Evolutionary conservation across 2,888 invertebrate genomes (phyloP).

Genomic region (Pheosia tremula): DNA sequence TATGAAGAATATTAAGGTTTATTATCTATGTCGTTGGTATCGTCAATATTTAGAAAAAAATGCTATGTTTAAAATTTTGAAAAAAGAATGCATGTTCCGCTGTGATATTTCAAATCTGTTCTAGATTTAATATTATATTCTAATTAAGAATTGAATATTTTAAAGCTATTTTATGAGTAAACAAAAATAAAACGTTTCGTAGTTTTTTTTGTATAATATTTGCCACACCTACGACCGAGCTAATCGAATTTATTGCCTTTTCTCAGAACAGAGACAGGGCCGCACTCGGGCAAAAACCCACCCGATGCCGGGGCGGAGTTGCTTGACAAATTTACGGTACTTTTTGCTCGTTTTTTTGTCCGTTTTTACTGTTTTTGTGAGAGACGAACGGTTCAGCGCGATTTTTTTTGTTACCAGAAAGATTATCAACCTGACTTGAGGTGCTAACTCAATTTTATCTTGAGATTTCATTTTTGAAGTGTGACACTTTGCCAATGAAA

Average conservation of each 20-base stretch:
- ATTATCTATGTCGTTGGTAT: no score
- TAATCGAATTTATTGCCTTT: slow-evolving; percentile 7
- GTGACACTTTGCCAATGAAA: slow-evolving; percentile 14
- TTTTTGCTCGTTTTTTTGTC: slow-evolving; percentile 49
- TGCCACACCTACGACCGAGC: neutral
- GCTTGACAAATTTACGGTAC: slow-evolving; percentile 69
- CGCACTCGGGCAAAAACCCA: slow-evolving; percentile 43
- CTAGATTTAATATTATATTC: no score
- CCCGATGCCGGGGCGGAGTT: slow-evolving; percentile 41
- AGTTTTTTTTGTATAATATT: neutral
- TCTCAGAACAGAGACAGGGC: slow-evolving; percentile 14
- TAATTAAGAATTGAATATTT: no score
- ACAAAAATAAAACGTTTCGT: neutral
- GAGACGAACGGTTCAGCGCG: slow-evolving; percentile 49
- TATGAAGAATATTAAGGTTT: no score
- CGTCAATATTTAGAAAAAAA: no score
- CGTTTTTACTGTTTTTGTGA: slow-evolving; percentile 44
- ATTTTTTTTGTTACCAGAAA: slow-evolving; percentile 42
- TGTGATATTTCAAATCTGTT: no score
- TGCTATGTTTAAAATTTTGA: no score
- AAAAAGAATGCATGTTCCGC: no score
- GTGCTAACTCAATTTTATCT: slow-evolving; percentile 62
- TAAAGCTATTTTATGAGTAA: no score
- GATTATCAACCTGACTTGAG: slow-evolving; percentile 56
- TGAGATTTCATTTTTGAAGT: slow-evolving; percentile 24